phyloP scores from a whole-genome alignment of 2,113 vertebrate species.

The Campylorhamphus procurvoides region DNA sequence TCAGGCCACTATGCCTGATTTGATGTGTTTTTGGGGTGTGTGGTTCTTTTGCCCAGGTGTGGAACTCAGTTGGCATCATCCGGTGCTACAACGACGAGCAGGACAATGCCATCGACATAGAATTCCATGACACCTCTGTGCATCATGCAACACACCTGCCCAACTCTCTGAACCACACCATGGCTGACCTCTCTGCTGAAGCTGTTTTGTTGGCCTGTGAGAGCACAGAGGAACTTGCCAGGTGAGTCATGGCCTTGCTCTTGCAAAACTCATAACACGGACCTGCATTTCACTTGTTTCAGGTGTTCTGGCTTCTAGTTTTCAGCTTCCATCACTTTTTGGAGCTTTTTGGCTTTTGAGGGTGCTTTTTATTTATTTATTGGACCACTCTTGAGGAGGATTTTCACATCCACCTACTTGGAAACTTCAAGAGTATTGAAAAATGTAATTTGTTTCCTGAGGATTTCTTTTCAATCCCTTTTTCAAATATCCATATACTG shows the following conservation, averaged over 20 bases:
- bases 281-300: not conserved
- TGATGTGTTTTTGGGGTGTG: not conserved
- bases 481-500: not conserved
- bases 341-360: not conserved
- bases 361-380: not conserved
- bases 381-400: not conserved
- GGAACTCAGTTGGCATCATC: slow-evolving; percentile 93
- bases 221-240: slow-evolving; percentile 86
- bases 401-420: not conserved
- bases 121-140: slow-evolving; percentile 92
- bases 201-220: slow-evolving; percentile 90
- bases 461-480: not conserved
- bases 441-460: not conserved
- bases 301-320: not conserved
- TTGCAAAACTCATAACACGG: rapidly evolving
- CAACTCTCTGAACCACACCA: slow-evolving; percentile 87
- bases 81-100: slow-evolving; percentile 95
- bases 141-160: slow-evolving; percentile 94
- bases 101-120: slow-evolving; percentile 93
- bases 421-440: not conserved
- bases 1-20: not conserved
- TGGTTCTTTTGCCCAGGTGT: slow-evolving; percentile 77
- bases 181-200: slow-evolving; percentile 90
- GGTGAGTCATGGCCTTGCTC: slow-evolving; percentile 70
- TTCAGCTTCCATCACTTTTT: not conserved